A percentile compares a stretch with the other conserved stretches of the same genome.
Evolutionary conservation across 2,113 vertebrate species (phyloP).

Genomic region (Periophthalmus modestus): DNA sequence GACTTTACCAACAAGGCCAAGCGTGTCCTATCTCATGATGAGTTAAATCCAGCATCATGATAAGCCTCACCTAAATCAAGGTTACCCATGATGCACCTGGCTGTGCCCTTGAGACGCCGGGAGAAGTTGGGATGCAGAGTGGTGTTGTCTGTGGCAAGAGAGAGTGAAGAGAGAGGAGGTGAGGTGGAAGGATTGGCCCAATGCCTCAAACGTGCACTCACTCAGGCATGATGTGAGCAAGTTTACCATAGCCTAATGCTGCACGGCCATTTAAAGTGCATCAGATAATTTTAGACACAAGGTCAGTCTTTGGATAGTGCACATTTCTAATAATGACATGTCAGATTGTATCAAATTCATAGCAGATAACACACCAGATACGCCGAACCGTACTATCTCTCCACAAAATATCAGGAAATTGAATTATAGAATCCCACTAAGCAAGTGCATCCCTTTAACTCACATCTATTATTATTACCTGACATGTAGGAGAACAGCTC

Average conservation of each 20-base stretch:
- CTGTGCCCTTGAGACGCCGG: constrained; percentile 2
- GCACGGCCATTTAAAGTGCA: constrained; percentile 2
- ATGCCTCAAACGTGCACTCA: constrained; percentile 11
- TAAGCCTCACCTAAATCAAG: constrained; percentile 28
- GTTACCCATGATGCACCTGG: constrained; percentile 2
- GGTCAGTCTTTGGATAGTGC: neutral
- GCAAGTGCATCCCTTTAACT: constrained; percentile 7
- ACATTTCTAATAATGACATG: constrained; percentile 1
- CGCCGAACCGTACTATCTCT: neutral
- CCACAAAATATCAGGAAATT: neutral
- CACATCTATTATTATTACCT: constrained; percentile 1
- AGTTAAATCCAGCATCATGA: constrained; percentile 13
- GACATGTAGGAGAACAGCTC: constrained; percentile 46
- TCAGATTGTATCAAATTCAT: neutral
- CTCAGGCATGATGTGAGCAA: neutral
- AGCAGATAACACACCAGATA: neutral
- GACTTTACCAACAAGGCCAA: constrained; percentile 32
- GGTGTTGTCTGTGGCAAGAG: neutral
- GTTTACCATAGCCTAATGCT: constrained; percentile 9
- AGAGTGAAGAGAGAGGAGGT: constrained; percentile 12
- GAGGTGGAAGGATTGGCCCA: neutral
- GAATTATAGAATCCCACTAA: neutral
- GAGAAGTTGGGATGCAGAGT: neutral
- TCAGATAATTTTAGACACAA: constrained; percentile 12
- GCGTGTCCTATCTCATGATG: constrained; percentile 19